Evolutionary conservation across 2,113 vertebrate species (phyloP).

Genomic region (Xenopus borealis): DNA sequence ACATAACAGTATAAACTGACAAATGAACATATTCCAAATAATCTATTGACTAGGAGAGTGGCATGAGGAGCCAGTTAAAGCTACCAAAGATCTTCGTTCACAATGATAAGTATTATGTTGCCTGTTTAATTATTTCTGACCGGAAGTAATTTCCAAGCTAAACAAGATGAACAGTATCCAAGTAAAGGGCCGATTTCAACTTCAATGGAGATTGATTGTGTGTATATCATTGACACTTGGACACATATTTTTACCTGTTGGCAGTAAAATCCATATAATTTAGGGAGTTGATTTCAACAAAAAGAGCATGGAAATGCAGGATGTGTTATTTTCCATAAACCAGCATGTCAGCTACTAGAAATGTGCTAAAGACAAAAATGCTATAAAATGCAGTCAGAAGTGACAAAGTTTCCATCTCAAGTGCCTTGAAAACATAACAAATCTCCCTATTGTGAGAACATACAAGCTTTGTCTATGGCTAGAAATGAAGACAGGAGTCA

Average conservation of each 20-base stretch:
- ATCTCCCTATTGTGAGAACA: not conserved
- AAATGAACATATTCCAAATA: not conserved
- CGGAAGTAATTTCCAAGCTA: not conserved
- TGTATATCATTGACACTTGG: not conserved
- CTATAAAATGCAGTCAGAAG: not conserved
- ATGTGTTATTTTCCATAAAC: not conserved
- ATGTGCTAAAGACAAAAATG: not conserved
- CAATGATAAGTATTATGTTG: not conserved
- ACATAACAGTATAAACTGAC: not conserved
- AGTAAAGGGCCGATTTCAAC: not conserved
- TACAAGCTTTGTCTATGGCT: slow-evolving; percentile 1
- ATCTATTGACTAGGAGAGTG: not conserved
- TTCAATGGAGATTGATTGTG: not conserved
- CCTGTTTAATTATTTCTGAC: not conserved
- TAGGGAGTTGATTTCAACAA: not conserved
- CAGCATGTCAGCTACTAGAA: not conserved
- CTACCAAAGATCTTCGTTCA: not conserved
- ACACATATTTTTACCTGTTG: slow-evolving; percentile 10
- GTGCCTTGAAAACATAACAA: not conserved
- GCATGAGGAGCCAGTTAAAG: not conserved
- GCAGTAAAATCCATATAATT: slow-evolving; percentile 3
- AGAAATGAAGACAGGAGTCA: slow-evolving; percentile 2
- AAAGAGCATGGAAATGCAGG: slow-evolving; percentile 1
- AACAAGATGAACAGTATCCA: not conserved
- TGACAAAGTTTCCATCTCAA: slow-evolving; percentile 3